Base-by-base conservation (phyloP, 2,888 invertebrate species). In the Macaria liturata region DNA sequence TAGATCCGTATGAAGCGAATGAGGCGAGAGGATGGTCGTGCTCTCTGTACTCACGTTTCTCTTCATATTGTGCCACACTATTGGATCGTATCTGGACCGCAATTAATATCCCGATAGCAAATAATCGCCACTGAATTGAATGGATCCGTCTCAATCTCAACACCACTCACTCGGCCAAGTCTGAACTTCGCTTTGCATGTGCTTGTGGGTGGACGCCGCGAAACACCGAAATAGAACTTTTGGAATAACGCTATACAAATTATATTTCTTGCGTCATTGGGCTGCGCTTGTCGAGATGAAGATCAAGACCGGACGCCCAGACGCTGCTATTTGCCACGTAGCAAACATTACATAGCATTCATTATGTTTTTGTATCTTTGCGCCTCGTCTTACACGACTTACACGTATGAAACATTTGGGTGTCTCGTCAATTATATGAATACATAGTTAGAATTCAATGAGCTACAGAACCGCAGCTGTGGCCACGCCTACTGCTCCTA, bases 201-300 rank as follows among this genome's bases (percentile, higher is more conserved):
- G 73, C 71, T 73, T 57, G 81, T 83, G 75, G 83, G 83, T 80
- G 86, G 83, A 78, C 81, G 84, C 80, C 79, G 76, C 80, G 83
- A 67, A 77, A 69, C 70, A 86, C 91, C 79, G 84, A 90, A 91
- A 91, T 91, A 91, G 91, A 90, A 81, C 85, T 88, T 90, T 90
- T 86, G 88, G 88, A 91, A 91, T 89, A 90, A 87, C 86, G 80
- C 84, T 78, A 82, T 79, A 86, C 84, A 86, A 88, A 88, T 88
- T 88, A 89, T 88, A 86, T 84, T 84, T 70, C 80, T 82, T 84
- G 84, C 91, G 91, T 91, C 91, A 90, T 83, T 75, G 77, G 59
- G 74, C 59, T 73, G 75, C 72, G 73, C 70, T 79, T 84, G 84
- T 80, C 80, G 80, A 74, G 75, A 79, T 79, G 81, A 86, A 85